A percentile compares a stretch with the other conserved stretches of the same genome.
These are phyloP conservation scores for Cotesia glomerata DNA, from an alignment of 1,140 invertebrate genomes.

Conservation along the genomic window DNA sequence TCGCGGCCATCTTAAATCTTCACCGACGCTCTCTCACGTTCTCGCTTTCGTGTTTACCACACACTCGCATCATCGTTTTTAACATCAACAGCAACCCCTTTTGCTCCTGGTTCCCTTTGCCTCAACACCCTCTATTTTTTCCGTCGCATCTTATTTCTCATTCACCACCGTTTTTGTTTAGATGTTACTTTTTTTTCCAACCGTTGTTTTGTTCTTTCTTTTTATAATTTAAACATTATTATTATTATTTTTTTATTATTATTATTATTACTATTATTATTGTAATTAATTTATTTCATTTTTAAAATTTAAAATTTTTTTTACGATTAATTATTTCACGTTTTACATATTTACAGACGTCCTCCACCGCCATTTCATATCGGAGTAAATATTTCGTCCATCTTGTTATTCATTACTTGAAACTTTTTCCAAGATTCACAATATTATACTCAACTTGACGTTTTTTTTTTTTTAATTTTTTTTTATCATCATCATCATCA, in stretches of 20 bases:
- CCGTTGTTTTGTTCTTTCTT: conserved; percentile 5
- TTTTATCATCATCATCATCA: no score
- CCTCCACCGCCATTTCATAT: conserved; percentile 13
- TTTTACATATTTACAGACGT: conserved; percentile 40
- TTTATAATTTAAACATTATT: neutral
- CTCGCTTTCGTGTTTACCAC: conserved; percentile 15
- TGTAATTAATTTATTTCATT: conserved; percentile 2
- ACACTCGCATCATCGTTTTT: neutral
- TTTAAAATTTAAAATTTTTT: conserved; percentile 15
- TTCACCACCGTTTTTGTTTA: neutral
- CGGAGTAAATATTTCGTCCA: no score
- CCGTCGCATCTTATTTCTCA: conserved; percentile 10
- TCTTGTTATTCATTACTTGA: conserved; percentile 3
- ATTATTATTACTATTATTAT: conserved; percentile 10
- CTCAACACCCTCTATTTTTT: neutral
- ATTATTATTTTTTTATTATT: neutral
- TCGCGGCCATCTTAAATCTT: conserved; percentile 13
- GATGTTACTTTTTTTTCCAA: neutral
- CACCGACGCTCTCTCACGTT: conserved; percentile 1
- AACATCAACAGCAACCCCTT: neutral
- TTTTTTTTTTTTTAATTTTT: neutral
- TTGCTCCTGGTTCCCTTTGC: conserved; percentile 1
- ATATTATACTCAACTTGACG: conserved; percentile 41
- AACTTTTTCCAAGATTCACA: conserved; percentile 32
- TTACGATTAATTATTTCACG: conserved; percentile 37